Evolutionary conservation across 2,888 invertebrate genomes (phyloP).

Genomic region (Onchidella celtica): DNA sequence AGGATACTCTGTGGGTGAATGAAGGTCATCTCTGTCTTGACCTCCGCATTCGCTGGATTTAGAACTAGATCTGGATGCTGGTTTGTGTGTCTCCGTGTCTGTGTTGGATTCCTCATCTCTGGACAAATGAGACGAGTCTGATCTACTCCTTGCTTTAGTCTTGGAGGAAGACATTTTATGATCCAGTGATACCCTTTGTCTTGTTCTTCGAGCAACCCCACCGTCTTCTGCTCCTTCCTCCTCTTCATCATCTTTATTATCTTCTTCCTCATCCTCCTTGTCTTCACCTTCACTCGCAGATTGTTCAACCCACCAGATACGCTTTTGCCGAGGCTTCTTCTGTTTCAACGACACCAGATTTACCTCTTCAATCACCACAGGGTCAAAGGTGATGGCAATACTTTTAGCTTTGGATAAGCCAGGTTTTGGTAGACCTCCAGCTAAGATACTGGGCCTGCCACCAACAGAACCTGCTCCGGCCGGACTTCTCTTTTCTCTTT

Average conservation of each 20-base stretch:
- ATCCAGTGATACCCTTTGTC: slow-evolving; percentile 23
- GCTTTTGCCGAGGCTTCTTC: slow-evolving; percentile 31
- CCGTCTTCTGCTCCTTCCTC: not conserved
- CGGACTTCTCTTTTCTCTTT: slow-evolving; percentile 42
- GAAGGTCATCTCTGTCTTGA: not conserved
- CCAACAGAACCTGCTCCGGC: slow-evolving; percentile 7
- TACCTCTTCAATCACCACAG: slow-evolving; percentile 33
- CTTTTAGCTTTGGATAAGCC: slow-evolving; percentile 29
- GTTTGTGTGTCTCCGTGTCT: not conserved
- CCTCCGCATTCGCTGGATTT: not conserved
- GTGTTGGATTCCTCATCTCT: not conserved
- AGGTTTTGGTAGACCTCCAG: slow-evolving; percentile 42
- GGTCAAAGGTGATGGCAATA: slow-evolving; percentile 34
- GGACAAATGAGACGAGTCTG: not conserved
- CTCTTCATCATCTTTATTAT: slow-evolving; percentile 10
- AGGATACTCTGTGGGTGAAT: not conserved
- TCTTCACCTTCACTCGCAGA: not conserved
- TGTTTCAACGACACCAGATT: slow-evolving; percentile 22
- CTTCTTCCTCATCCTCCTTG: slow-evolving; percentile 12
- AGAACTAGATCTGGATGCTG: not conserved
- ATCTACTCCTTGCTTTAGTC: not conserved
- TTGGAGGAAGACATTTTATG: not conserved
- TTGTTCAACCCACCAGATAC: slow-evolving; percentile 48
- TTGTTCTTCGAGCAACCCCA: slow-evolving; percentile 26
- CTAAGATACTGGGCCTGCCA: slow-evolving; percentile 40